Conservation (phyloP, 2,888 invertebrate genomes). For the Morpho deidamia region DNA sequence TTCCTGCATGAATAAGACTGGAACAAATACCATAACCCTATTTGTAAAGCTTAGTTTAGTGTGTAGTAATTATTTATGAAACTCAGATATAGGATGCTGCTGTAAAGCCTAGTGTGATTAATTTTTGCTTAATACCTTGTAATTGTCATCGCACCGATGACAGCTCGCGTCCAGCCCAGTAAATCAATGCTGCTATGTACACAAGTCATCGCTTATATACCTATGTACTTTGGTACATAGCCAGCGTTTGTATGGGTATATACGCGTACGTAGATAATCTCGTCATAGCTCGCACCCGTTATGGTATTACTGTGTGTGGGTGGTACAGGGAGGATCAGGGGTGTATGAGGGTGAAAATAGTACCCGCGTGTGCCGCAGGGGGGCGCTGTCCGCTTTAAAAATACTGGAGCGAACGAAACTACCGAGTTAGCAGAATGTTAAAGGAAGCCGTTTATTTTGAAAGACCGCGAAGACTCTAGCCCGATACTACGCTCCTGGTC, state of each 20-base stretch:
- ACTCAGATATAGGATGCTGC: too few species aligned
- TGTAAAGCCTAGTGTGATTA: constrained; percentile 14
- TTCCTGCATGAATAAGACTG: too few species aligned
- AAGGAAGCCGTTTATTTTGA: constrained; percentile 70
- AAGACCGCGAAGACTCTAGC: constrained; percentile 45
- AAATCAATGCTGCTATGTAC: constrained; percentile 70
- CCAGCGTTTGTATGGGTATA: constrained; percentile 56
- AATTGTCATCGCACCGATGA: constrained; percentile 61
- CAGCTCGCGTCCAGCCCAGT: constrained; percentile 61
- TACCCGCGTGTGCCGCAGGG: constrained; percentile 59
- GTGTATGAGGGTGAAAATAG: constrained; percentile 26
- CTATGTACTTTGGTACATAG: constrained; percentile 61
- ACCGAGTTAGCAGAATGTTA: constrained; percentile 57
- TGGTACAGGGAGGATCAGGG: constrained; percentile 36
- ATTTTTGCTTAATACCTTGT: constrained; percentile 50
- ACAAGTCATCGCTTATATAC: constrained; percentile 67
- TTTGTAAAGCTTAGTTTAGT: too few species aligned
- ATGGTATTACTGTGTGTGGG: constrained; percentile 74
- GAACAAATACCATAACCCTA: too few species aligned
- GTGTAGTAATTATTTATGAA: too few species aligned
- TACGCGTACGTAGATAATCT: constrained; percentile 75
- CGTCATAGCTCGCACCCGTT: constrained; percentile 77
- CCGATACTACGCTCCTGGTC: constrained; percentile 41
- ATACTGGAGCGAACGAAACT: constrained; percentile 66
- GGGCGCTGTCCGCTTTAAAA: constrained; percentile 73